These are phyloP conservation scores for Carollia perspicillata DNA, from an alignment of 2,113 vertebrate genomes.

Conservation along the genomic window DNA sequence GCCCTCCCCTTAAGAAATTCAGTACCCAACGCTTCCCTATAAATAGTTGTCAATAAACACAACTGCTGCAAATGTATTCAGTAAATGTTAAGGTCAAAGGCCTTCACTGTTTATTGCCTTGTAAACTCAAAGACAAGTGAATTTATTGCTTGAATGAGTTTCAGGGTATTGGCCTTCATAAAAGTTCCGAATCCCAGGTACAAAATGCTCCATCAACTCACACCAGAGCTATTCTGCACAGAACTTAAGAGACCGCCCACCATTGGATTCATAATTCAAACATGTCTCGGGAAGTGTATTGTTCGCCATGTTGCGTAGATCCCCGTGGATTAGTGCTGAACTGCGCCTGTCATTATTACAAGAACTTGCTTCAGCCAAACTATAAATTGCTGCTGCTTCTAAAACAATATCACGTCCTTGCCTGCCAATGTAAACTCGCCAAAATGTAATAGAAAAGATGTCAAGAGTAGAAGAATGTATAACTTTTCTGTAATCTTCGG, in stretches of 20 bases:
- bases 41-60: slow-evolving; percentile 89
- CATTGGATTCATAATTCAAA: slow-evolving; percentile 59
- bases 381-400: slow-evolving; percentile 66
- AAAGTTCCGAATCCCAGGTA: slow-evolving; percentile 82
- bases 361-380: slow-evolving; percentile 60
- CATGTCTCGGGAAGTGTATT: slow-evolving; percentile 45
- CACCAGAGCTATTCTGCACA: slow-evolving; percentile 66
- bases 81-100: slow-evolving; percentile 88
- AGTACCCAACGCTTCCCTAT: slow-evolving; percentile 82
- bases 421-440: neutral
- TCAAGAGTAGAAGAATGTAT: neutral
- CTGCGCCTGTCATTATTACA: slow-evolving; percentile 55
- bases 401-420: slow-evolving; percentile 42
- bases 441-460: neutral
- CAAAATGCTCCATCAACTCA: slow-evolving; percentile 76
- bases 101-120: slow-evolving; percentile 88
- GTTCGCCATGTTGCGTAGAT: slow-evolving; percentile 52
- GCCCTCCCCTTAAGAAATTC: slow-evolving; percentile 75
- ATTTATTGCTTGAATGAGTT: slow-evolving; percentile 87
- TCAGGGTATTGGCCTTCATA: slow-evolving; percentile 85
- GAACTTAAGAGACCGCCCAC: slow-evolving; percentile 62
- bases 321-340: slow-evolving; percentile 40
- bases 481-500: neutral
- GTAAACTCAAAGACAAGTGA: slow-evolving; percentile 90
- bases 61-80: slow-evolving; percentile 88